Percentiles rank a stretch among this genome's conserved stretches.
Conservation (phyloP, 2,888 invertebrate species). For the Lycophotia porphyrea region DNA sequence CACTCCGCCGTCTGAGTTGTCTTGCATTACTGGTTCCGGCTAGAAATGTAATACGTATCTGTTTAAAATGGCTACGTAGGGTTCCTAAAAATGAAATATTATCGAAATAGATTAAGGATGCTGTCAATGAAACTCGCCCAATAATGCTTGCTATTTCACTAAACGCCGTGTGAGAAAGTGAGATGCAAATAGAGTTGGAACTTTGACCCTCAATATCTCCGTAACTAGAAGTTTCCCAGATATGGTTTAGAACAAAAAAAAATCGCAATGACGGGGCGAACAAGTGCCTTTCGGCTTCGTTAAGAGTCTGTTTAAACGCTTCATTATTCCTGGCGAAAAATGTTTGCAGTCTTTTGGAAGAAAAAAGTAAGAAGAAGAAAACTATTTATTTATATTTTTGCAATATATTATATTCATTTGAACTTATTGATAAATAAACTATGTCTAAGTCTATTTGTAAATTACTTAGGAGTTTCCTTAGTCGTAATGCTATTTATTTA, state of each 20-base stretch:
- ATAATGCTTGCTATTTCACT: background rate
- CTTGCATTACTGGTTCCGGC: constrained; percentile 83
- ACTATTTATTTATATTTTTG: background rate
- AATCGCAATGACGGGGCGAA: no score
- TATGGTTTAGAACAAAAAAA: no score
- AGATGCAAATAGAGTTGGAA: no score
- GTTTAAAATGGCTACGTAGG: constrained; percentile 18
- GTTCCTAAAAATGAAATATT: background rate
- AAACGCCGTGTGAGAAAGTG: background rate
- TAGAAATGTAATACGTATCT: constrained; percentile 60
- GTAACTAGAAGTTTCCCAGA: no score
- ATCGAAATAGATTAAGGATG: background rate
- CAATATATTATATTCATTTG: background rate
- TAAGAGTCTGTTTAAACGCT: no score
- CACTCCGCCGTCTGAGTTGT: constrained; percentile 81
- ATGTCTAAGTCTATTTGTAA: no score
- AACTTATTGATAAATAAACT: background rate
- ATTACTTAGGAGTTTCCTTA: no score
- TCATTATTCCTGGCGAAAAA: background rate
- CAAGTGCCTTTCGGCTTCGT: no score
- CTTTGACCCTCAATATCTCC: no score
- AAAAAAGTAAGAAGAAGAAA: background rate
- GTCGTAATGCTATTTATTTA: no score
- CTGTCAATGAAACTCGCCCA: background rate
- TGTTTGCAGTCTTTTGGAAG: background rate